phyloP scores from a whole-genome alignment of 2,888 invertebrate genomes.

The Zhuqinia jingwanae region DNA sequence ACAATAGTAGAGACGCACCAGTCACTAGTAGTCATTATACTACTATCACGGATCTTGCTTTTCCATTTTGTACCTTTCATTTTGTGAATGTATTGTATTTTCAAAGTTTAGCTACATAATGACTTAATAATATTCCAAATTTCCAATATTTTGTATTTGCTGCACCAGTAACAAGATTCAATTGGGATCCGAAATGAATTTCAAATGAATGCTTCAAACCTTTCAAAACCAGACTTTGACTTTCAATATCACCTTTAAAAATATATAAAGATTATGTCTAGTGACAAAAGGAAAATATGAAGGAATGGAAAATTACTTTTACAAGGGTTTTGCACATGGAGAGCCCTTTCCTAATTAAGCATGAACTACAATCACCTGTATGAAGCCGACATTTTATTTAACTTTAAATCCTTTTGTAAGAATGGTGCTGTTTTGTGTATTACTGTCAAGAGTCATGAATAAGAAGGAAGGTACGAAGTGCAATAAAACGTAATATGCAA shows the following conservation, averaged over 20 bases:
- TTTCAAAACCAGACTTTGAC: too few species aligned
- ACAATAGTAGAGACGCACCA: not conserved
- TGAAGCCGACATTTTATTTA: not conserved
- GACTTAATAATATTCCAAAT: not conserved
- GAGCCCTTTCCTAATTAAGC: not conserved
- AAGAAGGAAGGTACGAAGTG: not conserved
- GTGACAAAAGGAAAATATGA: too few species aligned
- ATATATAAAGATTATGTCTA: too few species aligned
- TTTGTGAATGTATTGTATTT: not conserved
- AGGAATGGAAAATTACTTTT: not conserved
- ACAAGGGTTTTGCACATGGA: not conserved
- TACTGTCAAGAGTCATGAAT: not conserved
- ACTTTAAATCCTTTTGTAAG: not conserved
- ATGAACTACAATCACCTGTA: too few species aligned
- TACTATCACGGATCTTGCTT: slow-evolving; percentile 18
- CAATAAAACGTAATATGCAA: not conserved
- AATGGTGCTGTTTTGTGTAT: not conserved
- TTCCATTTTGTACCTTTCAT: slow-evolving; percentile 8
- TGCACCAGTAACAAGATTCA: too few species aligned
- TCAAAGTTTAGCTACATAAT: not conserved
- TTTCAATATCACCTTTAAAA: too few species aligned
- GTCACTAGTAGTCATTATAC: too few species aligned
- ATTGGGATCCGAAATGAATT: not conserved
- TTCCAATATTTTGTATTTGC: not conserved
- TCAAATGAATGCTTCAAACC: too few species aligned